A percentile compares a stretch with the other conserved stretches of the same genome.
These are phyloP conservation scores for Salticus scenicus DNA, from an alignment of 2,888 invertebrate species.

Conservation along the genomic window DNA sequence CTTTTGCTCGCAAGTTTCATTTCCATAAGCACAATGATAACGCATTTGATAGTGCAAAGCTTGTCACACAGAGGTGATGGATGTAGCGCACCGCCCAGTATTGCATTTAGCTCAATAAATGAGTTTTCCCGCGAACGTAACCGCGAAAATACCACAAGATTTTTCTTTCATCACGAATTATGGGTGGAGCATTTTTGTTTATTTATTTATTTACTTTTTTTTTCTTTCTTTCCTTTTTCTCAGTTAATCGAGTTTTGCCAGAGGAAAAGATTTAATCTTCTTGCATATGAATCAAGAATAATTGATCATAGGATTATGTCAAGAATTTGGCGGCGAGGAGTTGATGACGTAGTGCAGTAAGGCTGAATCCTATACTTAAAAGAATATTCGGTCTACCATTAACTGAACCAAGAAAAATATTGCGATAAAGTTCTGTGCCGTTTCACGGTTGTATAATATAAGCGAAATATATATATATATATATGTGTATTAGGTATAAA, in stretches of 20 bases:
- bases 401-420: too few species aligned
- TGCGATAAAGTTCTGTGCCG: too few species aligned
- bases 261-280: constrained; percentile 3
- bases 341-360: neutral
- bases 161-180: constrained; percentile 21
- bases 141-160: constrained; percentile 44
- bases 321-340: neutral
- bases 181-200: neutral
- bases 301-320: neutral
- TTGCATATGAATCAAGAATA: neutral
- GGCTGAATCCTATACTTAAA: neutral
- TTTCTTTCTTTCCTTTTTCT: neutral
- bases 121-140: constrained; percentile 23
- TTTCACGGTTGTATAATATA: too few species aligned
- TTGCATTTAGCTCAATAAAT: constrained; percentile 13
- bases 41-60: constrained; percentile 19
- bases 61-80: constrained; percentile 47
- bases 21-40: constrained; percentile 50
- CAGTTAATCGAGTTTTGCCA: neutral
- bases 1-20: constrained; percentile 56
- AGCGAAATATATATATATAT: too few species aligned
- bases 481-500: too few species aligned
- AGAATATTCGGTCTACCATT: neutral
- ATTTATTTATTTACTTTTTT: neutral
- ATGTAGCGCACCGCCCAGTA: constrained; percentile 51